These are phyloP conservation scores for Calypte anna DNA, from an alignment of 2,113 vertebrate genomes.

Conservation along the genomic window DNA sequence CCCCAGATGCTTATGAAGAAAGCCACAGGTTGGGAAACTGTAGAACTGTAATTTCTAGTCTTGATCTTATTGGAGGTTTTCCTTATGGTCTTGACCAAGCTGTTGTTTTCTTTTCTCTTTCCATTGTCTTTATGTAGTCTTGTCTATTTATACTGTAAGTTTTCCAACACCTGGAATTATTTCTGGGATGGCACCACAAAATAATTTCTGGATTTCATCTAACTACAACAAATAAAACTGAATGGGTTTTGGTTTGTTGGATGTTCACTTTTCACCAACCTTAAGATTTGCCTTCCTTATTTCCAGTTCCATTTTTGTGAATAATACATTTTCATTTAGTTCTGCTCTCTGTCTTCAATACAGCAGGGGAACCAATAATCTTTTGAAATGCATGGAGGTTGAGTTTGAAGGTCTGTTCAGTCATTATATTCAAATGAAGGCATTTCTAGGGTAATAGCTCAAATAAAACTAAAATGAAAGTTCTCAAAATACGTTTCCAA, in stretches of 20 bases:
- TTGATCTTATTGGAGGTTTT: not conserved
- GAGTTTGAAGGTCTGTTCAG: conserved; percentile 23
- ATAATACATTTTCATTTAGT: not conserved
- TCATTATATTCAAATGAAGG: conserved; percentile 50
- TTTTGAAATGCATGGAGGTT: not conserved
- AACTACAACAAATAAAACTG: conserved; percentile 18
- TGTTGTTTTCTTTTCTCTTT: not conserved
- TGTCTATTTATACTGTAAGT: not conserved
- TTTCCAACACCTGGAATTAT: conserved; percentile 26
- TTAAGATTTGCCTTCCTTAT: conserved; percentile 3
- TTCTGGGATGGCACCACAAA: conserved; percentile 22
- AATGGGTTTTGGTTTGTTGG: conserved; percentile 2
- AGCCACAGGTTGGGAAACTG: not conserved
- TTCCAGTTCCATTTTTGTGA: not conserved
- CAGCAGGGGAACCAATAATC: not conserved
- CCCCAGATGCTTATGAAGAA: not conserved
- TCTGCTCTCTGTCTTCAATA: not conserved
- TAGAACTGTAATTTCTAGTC: not conserved
- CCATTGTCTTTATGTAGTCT: not conserved
- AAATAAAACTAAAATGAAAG: conserved; percentile 46
- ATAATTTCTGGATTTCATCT: not conserved
- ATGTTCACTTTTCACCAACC: conserved; percentile 34
- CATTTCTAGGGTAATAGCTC: conserved; percentile 22
- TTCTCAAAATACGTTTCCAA: conserved; percentile 57
- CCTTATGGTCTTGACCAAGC: not conserved